Percentiles rank a stretch among this genome's conserved stretches.
Evolutionary conservation across 2,113 vertebrate species (phyloP).

Genomic region (Phoxinus phoxinus): DNA sequence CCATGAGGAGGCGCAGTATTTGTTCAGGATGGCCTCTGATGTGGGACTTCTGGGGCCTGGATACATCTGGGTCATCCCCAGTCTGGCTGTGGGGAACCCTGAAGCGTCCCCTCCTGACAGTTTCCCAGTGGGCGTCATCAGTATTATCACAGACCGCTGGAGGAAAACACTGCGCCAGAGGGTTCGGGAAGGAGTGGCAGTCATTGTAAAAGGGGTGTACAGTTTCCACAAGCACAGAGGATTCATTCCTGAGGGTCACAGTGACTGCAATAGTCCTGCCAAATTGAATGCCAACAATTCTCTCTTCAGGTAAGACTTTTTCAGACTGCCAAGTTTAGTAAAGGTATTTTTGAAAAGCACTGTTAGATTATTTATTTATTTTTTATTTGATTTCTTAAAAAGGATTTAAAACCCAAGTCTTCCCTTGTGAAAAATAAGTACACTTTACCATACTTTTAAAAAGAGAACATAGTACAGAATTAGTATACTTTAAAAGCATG

Average conservation of each 20-base stretch:
- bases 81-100: slow-evolving; percentile 88
- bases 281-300: slow-evolving; percentile 76
- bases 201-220: slow-evolving; percentile 88
- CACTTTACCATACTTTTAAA: background rate
- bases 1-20: slow-evolving; percentile 88
- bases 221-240: slow-evolving; percentile 84
- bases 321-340: background rate
- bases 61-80: slow-evolving; percentile 94
- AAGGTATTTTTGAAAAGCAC: background rate
- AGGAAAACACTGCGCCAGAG: slow-evolving; percentile 91
- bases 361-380: background rate
- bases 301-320: slow-evolving; percentile 87
- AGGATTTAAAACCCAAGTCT: background rate
- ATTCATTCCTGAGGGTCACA: slow-evolving; percentile 83
- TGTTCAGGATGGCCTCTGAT: slow-evolving; percentile 86
- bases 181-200: slow-evolving; percentile 92
- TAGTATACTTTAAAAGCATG: background rate
- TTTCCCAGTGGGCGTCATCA: slow-evolving; percentile 93
- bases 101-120: slow-evolving; percentile 81
- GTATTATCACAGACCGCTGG: slow-evolving; percentile 93
- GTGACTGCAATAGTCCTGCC: slow-evolving; percentile 78
- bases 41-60: slow-evolving; percentile 90
- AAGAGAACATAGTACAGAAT: background rate
- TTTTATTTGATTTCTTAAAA: too few relatives aligned
- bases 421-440: background rate